Conservation (phyloP, 2,888 invertebrate genomes). For the Chymomyza amoena region DNA sequence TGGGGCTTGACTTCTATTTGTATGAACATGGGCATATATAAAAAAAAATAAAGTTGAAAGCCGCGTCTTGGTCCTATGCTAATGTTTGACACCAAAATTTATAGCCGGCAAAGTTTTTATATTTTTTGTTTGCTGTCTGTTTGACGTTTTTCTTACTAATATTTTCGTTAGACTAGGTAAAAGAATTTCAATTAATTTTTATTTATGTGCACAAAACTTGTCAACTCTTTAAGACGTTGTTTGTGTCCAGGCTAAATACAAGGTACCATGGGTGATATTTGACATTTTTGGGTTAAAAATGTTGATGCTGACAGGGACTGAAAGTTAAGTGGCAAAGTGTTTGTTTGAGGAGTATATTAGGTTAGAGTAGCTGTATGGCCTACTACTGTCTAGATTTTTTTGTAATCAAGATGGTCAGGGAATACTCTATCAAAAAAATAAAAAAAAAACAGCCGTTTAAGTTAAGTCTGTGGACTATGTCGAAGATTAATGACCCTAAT, state of each 20-base stretch:
- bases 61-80: slow-evolving; percentile 36
- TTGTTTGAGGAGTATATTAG: not conserved
- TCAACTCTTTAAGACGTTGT: slow-evolving; percentile 24
- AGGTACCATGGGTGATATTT: not conserved
- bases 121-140: slow-evolving; percentile 43
- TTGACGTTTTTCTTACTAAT: slow-evolving; percentile 41
- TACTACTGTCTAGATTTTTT: too few species aligned
- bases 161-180: slow-evolving; percentile 31
- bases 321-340: not conserved
- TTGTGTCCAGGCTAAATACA: slow-evolving; percentile 1
- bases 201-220: slow-evolving; percentile 65
- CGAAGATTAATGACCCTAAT: too few species aligned
- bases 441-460: too few species aligned
- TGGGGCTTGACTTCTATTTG: not conserved
- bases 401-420: too few species aligned
- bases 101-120: slow-evolving; percentile 56
- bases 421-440: too few species aligned
- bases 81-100: slow-evolving; percentile 63
- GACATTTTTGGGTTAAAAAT: not conserved
- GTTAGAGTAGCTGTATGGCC: too few species aligned
- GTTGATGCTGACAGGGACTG: not conserved
- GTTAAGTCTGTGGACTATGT: too few species aligned
- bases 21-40: slow-evolving; percentile 2
- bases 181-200: slow-evolving; percentile 76
- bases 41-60: not conserved